A percentile compares a stretch with the other conserved stretches of the same genome.
Conservation (phyloP, 2,113 vertebrate species). For the Epinephelus lanceolatus region DNA sequence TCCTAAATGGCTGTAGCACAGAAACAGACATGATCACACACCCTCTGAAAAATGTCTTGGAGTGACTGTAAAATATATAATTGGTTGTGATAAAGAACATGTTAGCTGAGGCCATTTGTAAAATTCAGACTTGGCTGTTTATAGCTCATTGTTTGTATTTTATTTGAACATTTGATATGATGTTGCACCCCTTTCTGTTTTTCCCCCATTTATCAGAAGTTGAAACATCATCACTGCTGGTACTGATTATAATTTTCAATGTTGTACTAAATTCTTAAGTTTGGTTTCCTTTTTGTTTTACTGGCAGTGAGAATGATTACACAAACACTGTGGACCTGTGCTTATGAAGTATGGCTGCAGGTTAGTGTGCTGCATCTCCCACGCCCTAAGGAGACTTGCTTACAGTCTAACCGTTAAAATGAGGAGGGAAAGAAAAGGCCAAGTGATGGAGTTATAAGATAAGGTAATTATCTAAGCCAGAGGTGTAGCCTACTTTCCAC, state of each 20-base stretch:
- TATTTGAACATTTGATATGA: not conserved
- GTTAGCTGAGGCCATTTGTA: not conserved
- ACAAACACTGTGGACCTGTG: too few relatives aligned
- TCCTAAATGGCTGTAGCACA: not conserved
- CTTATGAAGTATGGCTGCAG: too few relatives aligned
- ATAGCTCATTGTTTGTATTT: not conserved
- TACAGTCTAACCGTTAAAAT: too few relatives aligned
- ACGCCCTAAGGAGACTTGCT: too few relatives aligned
- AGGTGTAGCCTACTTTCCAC: too few relatives aligned
- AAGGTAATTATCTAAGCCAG: too few relatives aligned
- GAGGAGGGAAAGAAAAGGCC: too few relatives aligned
- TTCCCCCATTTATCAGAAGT: not conserved
- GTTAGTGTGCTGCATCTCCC: too few relatives aligned
- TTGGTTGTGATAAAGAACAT: not conserved
- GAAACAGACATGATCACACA: not conserved
- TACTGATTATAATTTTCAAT: not conserved
- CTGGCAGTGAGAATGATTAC: too few relatives aligned
- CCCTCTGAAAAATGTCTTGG: not conserved
- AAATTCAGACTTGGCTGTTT: not conserved
- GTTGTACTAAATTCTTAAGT: not conserved
- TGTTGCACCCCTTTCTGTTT: not conserved
- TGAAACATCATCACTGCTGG: not conserved
- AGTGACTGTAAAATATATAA: not conserved
- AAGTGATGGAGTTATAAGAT: too few relatives aligned
- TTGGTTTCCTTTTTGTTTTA: not conserved